Conservation (phyloP, 2,113 vertebrate genomes). For the Dascyllus trimaculatus region DNA sequence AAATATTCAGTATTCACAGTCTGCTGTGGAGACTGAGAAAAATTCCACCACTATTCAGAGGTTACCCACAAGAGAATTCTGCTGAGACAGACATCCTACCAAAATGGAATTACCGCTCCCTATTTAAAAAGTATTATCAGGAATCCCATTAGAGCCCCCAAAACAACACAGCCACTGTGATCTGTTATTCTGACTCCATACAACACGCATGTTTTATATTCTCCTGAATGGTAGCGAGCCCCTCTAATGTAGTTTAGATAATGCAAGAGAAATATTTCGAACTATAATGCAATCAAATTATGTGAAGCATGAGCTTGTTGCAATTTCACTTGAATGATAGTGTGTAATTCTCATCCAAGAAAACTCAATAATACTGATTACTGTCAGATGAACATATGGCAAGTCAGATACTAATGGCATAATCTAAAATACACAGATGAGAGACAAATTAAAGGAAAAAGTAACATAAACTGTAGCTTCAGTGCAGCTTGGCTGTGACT, state of each 20-base stretch:
- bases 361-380: too few relatives aligned
- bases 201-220: background rate
- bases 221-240: background rate
- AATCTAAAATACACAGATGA: too few relatives aligned
- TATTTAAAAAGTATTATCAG: background rate
- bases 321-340: too few relatives aligned
- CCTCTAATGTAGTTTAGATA: too few relatives aligned
- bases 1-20: background rate
- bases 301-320: too few relatives aligned
- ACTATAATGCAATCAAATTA: too few relatives aligned
- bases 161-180: background rate
- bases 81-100: background rate
- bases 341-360: too few relatives aligned
- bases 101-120: background rate
- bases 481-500: too few relatives aligned
- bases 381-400: too few relatives aligned
- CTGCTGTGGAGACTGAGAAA: background rate
- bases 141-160: background rate
- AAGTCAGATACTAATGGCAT: too few relatives aligned
- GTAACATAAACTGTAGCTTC: too few relatives aligned
- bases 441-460: too few relatives aligned
- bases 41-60: background rate
- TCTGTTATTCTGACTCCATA: background rate
- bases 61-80: background rate
- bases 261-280: background rate